These are phyloP conservation scores for Brienomyrus brachyistius DNA, from an alignment of 2,113 vertebrate species.

Conservation along the genomic window DNA sequence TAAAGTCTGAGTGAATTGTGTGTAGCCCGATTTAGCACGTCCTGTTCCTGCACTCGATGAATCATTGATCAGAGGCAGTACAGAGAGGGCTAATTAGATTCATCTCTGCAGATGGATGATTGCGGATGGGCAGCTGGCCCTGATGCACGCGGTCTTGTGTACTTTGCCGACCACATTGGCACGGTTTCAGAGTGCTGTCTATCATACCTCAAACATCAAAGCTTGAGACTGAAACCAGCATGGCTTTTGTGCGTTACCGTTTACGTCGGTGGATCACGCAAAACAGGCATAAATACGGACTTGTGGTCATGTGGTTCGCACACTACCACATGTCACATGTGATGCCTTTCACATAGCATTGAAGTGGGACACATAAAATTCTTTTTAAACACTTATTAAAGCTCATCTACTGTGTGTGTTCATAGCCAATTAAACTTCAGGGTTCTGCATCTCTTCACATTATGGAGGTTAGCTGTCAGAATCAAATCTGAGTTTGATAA, in stretches of 20 bases:
- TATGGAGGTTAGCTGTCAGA: background rate
- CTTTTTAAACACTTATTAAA: background rate
- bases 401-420: background rate
- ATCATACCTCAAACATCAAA: background rate
- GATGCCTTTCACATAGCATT: background rate
- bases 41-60: conserved; percentile 24
- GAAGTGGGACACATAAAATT: background rate
- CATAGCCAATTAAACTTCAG: background rate
- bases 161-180: background rate
- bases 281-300: background rate
- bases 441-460: background rate
- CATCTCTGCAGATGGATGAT: conserved; percentile 33
- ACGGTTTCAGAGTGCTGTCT: background rate
- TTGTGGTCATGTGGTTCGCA: background rate
- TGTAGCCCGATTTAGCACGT: conserved; percentile 31
- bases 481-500: background rate
- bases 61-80: conserved; percentile 39
- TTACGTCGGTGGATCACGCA: background rate
- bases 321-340: background rate
- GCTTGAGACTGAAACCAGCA: background rate
- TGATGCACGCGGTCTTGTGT: background rate
- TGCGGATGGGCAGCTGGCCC: conserved; percentile 14
- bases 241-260: background rate
- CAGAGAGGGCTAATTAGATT: conserved; percentile 27
- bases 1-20: conserved; percentile 21